Percentiles rank a stretch among this genome's conserved stretches.
Evolutionary conservation across 1,140 invertebrate species (phyloP).

Genomic region (Oryctes rhinoceros): DNA sequence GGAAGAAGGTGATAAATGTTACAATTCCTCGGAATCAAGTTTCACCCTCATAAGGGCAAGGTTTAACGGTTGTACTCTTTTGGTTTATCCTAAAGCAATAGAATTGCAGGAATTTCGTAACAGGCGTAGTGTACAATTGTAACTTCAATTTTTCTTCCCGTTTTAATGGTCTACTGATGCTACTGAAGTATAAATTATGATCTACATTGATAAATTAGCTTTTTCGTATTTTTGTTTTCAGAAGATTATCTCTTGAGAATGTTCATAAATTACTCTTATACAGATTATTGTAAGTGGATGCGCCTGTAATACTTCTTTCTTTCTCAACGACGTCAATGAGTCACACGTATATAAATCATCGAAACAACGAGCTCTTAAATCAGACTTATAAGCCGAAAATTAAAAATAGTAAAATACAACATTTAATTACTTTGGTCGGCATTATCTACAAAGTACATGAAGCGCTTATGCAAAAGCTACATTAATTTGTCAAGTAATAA

Average conservation of each 20-base stretch:
- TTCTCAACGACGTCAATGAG: background rate
- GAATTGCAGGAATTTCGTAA: no score
- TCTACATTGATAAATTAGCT: background rate
- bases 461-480: background rate
- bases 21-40: no score
- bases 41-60: no score
- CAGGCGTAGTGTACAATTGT: no score
- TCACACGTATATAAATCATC: background rate
- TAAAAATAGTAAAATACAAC: background rate
- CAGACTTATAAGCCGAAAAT: slow-evolving; percentile 17
- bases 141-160: background rate
- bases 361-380: background rate
- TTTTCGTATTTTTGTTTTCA: background rate
- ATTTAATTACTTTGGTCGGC: background rate
- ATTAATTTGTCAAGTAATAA: slow-evolving; percentile 14
- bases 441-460: background rate
- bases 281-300: background rate
- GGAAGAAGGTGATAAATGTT: no score
- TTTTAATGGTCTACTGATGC: background rate
- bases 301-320: background rate
- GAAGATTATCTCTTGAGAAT: background rate
- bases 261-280: background rate
- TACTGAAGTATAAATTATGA: background rate
- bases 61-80: no score
- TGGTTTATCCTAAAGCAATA: no score